A percentile compares a stretch with the other conserved stretches of the same genome.
phyloP scores from a whole-genome alignment of 2,888 invertebrate species.

The Selenia dentaria region DNA sequence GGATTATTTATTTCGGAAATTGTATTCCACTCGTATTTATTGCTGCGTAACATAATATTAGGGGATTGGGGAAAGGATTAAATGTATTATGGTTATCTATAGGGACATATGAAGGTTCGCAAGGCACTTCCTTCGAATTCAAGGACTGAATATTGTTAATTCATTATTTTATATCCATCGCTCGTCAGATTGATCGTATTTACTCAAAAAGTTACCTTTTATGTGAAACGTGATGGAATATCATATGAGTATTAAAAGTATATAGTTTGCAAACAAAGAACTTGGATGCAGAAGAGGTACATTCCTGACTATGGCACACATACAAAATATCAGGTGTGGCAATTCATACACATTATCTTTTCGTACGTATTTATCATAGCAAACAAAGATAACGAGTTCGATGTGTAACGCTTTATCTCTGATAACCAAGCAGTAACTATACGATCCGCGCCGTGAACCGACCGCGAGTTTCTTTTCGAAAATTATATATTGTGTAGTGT shows the following conservation, averaged over 20 bases:
- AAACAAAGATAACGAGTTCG: slow-evolving; percentile 78
- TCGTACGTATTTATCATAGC: slow-evolving; percentile 68
- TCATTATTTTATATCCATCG: no score
- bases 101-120: not conserved
- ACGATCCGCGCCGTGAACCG: slow-evolving; percentile 55
- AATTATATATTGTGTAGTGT: slow-evolving; percentile 39
- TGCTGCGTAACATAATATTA: slow-evolving; percentile 23
- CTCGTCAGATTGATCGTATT: no score
- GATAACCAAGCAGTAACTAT: slow-evolving; percentile 67
- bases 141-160: no score
- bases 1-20: slow-evolving; percentile 36
- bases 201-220: no score
- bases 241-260: no score
- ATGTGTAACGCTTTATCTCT: slow-evolving; percentile 61
- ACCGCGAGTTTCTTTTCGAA: slow-evolving; percentile 40
- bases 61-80: slow-evolving; percentile 23
- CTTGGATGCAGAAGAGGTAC: not conserved
- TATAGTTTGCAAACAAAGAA: no score
- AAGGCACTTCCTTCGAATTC: no score
- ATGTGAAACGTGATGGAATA: no score
- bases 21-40: slow-evolving; percentile 31
- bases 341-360: slow-evolving; percentile 66
- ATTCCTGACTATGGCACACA: slow-evolving; percentile 29
- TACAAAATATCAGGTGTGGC: slow-evolving; percentile 67
- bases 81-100: slow-evolving; percentile 13